phyloP scores from a whole-genome alignment of 2,113 vertebrate genomes.

The Gopherus evgoodei region DNA sequence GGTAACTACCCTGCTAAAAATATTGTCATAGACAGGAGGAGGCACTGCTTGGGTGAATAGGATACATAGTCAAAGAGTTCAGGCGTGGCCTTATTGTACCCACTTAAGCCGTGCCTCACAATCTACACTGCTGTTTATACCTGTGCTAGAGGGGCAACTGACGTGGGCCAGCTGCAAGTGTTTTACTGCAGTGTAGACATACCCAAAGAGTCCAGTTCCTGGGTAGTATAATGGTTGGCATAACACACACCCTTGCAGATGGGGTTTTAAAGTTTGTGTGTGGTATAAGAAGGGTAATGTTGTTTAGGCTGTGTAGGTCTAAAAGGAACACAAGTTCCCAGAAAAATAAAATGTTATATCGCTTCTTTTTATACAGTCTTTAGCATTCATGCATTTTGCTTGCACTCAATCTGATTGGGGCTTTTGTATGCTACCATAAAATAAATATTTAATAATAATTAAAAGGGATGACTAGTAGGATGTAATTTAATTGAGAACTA shows the following conservation, averaged over 20 bases:
- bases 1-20: not conserved
- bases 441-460: too few species aligned
- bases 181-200: too few species aligned
- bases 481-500: rapidly evolving
- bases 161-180: too few species aligned
- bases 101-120: too few species aligned
- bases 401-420: not conserved
- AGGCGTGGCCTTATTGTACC: not conserved
- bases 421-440: not conserved
- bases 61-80: not conserved
- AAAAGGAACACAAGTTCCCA: too few species aligned
- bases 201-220: not conserved
- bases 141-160: too few species aligned
- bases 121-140: too few species aligned
- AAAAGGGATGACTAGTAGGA: not conserved
- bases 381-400: not conserved
- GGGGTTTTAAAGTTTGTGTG: not conserved
- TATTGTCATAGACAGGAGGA: not conserved
- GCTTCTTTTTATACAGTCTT: not conserved
- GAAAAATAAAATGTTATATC: too few species aligned
- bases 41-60: not conserved
- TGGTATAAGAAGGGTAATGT: not conserved
- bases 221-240: not conserved
- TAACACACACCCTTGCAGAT: not conserved
- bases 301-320: too few species aligned